Evolutionary conservation across 2,888 invertebrate genomes (phyloP).

Genomic region (Trissolcus japonicus): DNA sequence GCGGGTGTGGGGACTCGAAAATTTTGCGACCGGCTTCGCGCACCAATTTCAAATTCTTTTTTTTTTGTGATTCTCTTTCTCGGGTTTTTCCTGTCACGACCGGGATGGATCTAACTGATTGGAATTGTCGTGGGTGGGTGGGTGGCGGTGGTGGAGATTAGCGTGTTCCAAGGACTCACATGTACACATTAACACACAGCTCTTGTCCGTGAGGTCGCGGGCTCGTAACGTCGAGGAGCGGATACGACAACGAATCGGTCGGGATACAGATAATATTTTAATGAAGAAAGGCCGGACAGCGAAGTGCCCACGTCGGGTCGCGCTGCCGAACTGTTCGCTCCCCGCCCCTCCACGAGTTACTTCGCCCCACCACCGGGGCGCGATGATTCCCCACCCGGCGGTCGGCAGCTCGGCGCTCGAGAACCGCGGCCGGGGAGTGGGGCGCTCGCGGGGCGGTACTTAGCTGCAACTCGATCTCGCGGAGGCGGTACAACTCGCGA

Average conservation of each 20-base stretch:
- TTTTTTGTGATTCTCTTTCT: not conserved
- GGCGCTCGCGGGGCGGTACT: slow-evolving; percentile 54
- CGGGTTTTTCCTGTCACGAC: not conserved
- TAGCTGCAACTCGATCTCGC: slow-evolving; percentile 38
- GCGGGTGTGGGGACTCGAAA: no score
- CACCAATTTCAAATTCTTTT: no score
- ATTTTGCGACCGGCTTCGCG: no score
- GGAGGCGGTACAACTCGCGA: slow-evolving; percentile 58
- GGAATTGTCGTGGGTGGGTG: not conserved
- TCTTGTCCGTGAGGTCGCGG: slow-evolving; percentile 32
- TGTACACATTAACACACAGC: slow-evolving; percentile 31
- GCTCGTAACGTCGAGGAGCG: slow-evolving; percentile 48
- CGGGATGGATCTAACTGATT: not conserved
- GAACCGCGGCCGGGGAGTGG: slow-evolving; percentile 51
- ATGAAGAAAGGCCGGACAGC: slow-evolving; percentile 76
- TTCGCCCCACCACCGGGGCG: slow-evolving; percentile 65
- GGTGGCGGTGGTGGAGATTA: slow-evolving; percentile 7
- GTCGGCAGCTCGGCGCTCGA: slow-evolving; percentile 38
- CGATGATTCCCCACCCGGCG: slow-evolving; percentile 56
- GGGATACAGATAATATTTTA: slow-evolving; percentile 73
- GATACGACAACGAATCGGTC: slow-evolving; percentile 62
- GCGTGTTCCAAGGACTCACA: slow-evolving; percentile 31
- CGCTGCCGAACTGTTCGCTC: slow-evolving; percentile 76
- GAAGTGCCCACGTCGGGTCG: slow-evolving; percentile 76
- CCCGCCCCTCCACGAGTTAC: slow-evolving; percentile 73